Evolutionary conservation across 2,888 invertebrate genomes (phyloP).

Genomic region (Conistra vaccinii): DNA sequence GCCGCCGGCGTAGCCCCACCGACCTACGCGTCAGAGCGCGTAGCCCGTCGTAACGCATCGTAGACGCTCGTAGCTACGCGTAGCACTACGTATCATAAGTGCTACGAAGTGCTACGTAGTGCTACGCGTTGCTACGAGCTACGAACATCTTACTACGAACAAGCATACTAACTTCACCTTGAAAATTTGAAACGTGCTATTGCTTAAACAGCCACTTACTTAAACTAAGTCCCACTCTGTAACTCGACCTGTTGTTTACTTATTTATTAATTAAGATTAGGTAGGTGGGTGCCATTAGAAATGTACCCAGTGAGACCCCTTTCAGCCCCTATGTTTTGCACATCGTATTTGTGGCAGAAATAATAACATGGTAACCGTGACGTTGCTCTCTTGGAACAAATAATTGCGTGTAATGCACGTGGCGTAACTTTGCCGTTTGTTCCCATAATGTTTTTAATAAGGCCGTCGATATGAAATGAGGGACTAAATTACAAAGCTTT

Average conservation of each 20-base stretch:
- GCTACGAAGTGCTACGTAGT: conserved; percentile 36
- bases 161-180: conserved; percentile 70
- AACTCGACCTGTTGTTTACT: conserved; percentile 82
- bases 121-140: conserved; percentile 30
- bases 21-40: conserved; percentile 52
- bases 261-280: conserved; percentile 84
- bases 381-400: conserved; percentile 65
- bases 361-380: conserved; percentile 69
- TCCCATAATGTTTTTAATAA: conserved; percentile 57
- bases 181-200: conserved; percentile 87
- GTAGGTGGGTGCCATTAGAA: conserved; percentile 71
- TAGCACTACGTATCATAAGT: conserved; percentile 27
- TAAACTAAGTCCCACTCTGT: conserved; percentile 78
- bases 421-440: conserved; percentile 55
- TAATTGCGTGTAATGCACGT: conserved; percentile 70
- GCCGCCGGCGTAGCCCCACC: conserved; percentile 48
- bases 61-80: conserved; percentile 34
- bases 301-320: conserved; percentile 72
- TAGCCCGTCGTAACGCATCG: conserved; percentile 57
- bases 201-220: conserved; percentile 86
- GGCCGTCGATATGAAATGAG: conserved; percentile 49
- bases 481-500: conserved; percentile 35
- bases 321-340: conserved; percentile 67
- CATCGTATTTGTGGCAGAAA: conserved; percentile 68
- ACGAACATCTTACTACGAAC: conserved; percentile 37